Evolutionary conservation across 2,113 vertebrate species (phyloP).

Genomic region (Pseudolaguvia tuberculata): DNA sequence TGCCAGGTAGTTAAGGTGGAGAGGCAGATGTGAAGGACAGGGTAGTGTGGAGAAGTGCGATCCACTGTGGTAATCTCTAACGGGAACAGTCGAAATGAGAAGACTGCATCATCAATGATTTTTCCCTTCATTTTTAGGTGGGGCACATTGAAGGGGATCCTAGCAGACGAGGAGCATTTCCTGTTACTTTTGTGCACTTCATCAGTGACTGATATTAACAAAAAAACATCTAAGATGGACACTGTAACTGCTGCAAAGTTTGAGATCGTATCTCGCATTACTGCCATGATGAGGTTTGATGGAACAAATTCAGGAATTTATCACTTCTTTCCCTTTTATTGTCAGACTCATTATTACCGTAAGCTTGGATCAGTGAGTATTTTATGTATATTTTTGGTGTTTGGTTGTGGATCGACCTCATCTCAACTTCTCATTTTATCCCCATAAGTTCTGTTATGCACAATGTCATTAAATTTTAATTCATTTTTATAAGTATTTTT

Average conservation of each 20-base stretch:
- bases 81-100: no score
- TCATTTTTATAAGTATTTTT: constrained; percentile 19
- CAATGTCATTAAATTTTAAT: constrained; percentile 38
- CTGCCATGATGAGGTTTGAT: neutral
- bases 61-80: no score
- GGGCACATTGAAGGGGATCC: constrained; percentile 91
- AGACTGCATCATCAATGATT: neutral
- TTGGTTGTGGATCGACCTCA: constrained; percentile 40
- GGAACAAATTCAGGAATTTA: neutral
- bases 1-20: no score
- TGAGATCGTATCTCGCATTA: neutral
- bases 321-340: neutral
- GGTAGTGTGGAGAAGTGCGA: no score
- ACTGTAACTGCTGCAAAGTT: neutral
- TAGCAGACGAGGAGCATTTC: constrained; percentile 81
- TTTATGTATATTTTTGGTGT: constrained; percentile 23
- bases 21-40: no score
- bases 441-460: neutral
- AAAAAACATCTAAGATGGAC: neutral
- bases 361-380: neutral
- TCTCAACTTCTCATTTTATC: neutral
- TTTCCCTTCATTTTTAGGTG: constrained; percentile 67
- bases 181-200: constrained; percentile 94
- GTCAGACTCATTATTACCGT: neutral
- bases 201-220: constrained; percentile 76